Evolutionary conservation across 2,797 vertebrate genomes (phyloP).

Genomic region (Mycteria americana): DNA sequence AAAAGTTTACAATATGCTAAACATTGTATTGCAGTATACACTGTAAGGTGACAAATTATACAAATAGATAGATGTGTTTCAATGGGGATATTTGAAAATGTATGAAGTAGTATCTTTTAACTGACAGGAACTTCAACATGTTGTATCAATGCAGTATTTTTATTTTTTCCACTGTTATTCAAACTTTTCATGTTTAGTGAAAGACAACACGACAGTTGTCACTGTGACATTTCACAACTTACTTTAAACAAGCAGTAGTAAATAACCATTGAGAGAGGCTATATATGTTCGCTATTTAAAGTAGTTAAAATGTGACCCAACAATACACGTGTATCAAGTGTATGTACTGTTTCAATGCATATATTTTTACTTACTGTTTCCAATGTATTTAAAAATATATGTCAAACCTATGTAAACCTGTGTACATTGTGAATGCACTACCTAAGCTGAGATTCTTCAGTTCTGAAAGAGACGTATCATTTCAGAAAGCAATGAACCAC

Average conservation of each 20-base stretch:
- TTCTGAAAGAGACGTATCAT: neutral
- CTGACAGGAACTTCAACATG: neutral
- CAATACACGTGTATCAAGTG: neutral
- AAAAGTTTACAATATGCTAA: neutral
- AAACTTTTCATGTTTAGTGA: neutral
- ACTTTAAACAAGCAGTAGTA: neutral
- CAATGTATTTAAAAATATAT: constrained; percentile 15
- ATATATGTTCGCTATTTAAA: constrained; percentile 19
- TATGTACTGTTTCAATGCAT: neutral
- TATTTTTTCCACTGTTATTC: constrained; percentile 4
- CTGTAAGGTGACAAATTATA: neutral
- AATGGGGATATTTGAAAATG: constrained; percentile 8
- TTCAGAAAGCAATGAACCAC: constrained; percentile 24
- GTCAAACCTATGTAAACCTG: neutral
- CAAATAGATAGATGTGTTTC: neutral
- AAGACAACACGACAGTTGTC: neutral
- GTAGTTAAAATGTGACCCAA: neutral
- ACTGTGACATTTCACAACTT: neutral
- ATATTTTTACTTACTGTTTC: neutral
- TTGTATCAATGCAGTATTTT: constrained; percentile 3
- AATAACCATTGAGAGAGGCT: neutral
- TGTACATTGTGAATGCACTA: constrained; percentile 18
- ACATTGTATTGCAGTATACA: neutral
- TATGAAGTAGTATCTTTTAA: constrained; percentile 1
- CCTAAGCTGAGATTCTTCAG: neutral